Percentiles rank a stretch among this genome's conserved stretches.
Evolutionary conservation across 2,797 vertebrate genomes (phyloP).

Genomic region (Chelmon rostratus): DNA sequence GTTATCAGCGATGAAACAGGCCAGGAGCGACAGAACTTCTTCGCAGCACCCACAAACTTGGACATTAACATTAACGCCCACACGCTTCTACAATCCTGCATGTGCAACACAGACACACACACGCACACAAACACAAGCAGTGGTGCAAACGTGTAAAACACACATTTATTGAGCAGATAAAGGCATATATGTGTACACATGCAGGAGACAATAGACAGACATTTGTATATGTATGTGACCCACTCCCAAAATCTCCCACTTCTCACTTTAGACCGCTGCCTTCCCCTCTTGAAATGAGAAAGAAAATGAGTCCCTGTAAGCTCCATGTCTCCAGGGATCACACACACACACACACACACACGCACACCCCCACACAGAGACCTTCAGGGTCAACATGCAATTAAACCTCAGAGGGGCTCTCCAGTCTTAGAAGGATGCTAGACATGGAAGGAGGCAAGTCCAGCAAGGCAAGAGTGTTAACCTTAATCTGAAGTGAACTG

Average conservation of each 20-base stretch:
- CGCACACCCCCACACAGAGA: conserved; percentile 12
- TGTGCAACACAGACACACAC: not conserved
- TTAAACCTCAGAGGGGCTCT: conserved; percentile 72
- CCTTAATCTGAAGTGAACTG: conserved; percentile 59
- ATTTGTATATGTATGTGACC: not conserved
- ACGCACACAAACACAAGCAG: not conserved
- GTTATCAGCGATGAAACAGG: conserved; percentile 26
- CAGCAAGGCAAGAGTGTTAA: conserved; percentile 57
- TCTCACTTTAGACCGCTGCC: not conserved
- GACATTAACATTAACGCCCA: conserved; percentile 33
- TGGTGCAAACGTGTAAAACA: not conserved
- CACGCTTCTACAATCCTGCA: not conserved
- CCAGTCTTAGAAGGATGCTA: conserved; percentile 50
- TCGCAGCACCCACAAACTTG: conserved; percentile 4
- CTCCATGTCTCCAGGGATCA: conserved; percentile 38
- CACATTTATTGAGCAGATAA: not conserved
- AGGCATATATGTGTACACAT: not conserved
- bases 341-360: conserved; percentile 5
- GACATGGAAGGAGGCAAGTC: conserved; percentile 43
- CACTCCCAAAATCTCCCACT: not conserved
- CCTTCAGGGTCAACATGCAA: conserved; percentile 74
- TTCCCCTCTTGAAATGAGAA: conserved; percentile 34
- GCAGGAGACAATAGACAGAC: not conserved
- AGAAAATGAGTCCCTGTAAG: conserved; percentile 43
- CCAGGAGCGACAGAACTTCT: conserved; percentile 23